A percentile compares a stretch with the other conserved stretches of the same genome.
Evolutionary conservation across 1,140 invertebrate species (phyloP).

Genomic region (Rhopalosiphum maidis): DNA sequence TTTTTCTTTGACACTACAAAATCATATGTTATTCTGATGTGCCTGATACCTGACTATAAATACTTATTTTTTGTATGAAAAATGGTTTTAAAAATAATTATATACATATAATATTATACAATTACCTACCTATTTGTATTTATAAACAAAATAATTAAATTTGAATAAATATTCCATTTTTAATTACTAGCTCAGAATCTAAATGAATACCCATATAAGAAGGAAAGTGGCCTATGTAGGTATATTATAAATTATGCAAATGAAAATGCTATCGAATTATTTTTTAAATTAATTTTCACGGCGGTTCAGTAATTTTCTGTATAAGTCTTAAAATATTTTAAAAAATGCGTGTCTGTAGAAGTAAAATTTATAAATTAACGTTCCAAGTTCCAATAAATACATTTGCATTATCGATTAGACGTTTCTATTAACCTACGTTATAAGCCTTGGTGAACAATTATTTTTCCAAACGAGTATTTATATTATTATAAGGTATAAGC

Average conservation of each 20-base stretch:
- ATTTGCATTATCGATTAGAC: neutral
- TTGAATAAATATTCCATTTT: neutral
- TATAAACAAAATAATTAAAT: neutral
- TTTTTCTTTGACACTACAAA: no score
- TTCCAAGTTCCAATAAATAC: neutral
- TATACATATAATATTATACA: neutral
- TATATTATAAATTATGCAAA: neutral
- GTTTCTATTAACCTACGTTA: neutral
- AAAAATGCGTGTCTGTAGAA: neutral
- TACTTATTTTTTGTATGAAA: neutral
- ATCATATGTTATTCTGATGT: no score
- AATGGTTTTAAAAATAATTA: neutral
- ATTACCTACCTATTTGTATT: neutral
- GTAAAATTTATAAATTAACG: neutral
- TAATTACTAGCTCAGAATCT: neutral
- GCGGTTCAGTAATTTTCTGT: neutral
- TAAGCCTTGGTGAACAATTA: neutral
- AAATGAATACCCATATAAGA: neutral
- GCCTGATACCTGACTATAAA: no score
- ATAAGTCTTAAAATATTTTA: neutral
- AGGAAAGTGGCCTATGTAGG: neutral
- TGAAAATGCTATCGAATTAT: neutral
- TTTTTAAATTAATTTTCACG: slow-evolving; percentile 1
- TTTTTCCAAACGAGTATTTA: neutral
- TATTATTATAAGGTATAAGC: neutral